A percentile compares a stretch with the other conserved stretches of the same genome.
phyloP scores from a whole-genome alignment of 2,888 invertebrate genomes.

The Synanthedon vespiformis region DNA sequence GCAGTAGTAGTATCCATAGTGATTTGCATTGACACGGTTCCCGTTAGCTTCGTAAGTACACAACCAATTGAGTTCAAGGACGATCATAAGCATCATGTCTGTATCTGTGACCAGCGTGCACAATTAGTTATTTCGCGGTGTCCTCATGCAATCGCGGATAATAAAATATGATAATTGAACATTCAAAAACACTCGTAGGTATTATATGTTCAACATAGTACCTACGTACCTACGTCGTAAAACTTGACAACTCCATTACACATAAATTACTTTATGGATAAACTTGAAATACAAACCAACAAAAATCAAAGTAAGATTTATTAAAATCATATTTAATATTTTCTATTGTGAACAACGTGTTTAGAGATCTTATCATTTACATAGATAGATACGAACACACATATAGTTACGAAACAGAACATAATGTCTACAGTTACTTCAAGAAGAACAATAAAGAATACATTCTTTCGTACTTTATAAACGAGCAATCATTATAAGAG shows the following conservation, averaged over 20 bases:
- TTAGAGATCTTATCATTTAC: too few species aligned
- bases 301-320: neutral
- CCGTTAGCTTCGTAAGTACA: conserved; percentile 61
- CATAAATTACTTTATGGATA: conserved; percentile 17
- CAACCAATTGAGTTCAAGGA: conserved; percentile 67
- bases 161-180: conserved; percentile 60
- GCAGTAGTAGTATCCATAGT: conserved; percentile 32
- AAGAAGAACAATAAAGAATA: too few species aligned
- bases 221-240: too few species aligned
- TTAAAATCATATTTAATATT: neutral
- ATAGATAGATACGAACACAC: too few species aligned
- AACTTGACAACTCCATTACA: too few species aligned
- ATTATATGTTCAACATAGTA: too few species aligned
- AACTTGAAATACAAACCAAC: neutral
- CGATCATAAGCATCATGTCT: conserved; percentile 55
- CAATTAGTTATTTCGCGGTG: conserved; percentile 57
- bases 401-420: too few species aligned
- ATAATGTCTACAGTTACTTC: too few species aligned
- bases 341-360: neutral
- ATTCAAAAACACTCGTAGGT: conserved; percentile 27
- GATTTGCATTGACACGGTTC: conserved; percentile 63
- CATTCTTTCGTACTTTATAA: conserved; percentile 5
- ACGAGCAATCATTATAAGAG: conserved; percentile 10
- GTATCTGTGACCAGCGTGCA: conserved; percentile 63
- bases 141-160: conserved; percentile 57